Evolutionary conservation across 2,888 invertebrate genomes (phyloP).

Genomic region (Ichneumoninae sp.): DNA sequence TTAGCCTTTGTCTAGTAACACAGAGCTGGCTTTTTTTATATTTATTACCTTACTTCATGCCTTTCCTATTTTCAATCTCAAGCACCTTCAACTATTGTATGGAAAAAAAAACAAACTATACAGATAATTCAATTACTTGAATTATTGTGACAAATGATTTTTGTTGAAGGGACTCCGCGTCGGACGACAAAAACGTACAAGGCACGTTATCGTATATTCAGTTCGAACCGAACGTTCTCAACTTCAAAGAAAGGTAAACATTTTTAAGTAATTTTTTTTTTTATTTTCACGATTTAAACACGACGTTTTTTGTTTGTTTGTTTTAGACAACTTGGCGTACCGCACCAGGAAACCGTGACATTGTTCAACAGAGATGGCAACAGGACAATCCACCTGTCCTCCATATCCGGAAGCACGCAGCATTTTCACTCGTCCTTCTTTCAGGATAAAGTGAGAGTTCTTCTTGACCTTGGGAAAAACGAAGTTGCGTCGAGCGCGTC

Average conservation of each 20-base stretch:
- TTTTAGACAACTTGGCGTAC: conserved; percentile 93
- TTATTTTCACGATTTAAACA: not conserved
- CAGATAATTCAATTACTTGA: conserved; percentile 14
- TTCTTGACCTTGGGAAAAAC: conserved; percentile 2
- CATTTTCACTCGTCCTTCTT: conserved; percentile 99
- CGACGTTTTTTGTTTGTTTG: conserved; percentile 36
- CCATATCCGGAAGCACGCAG: conserved; percentile 96
- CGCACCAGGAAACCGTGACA: conserved; percentile 94
- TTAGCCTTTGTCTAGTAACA: conserved; percentile 60
- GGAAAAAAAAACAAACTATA: not conserved
- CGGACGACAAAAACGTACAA: conserved; percentile 78
- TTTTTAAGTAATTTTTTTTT: conserved; percentile 45
- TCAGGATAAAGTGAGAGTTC: conserved; percentile 92
- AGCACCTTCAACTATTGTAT: conserved; percentile 60
- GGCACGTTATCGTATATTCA: conserved; percentile 85
- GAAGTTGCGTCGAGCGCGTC: not conserved
- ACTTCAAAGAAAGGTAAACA: conserved; percentile 89
- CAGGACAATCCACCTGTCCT: conserved; percentile 95
- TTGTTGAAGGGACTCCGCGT: conserved; percentile 74
- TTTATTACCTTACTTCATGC: conserved; percentile 68
- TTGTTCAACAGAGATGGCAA: conserved; percentile 94
- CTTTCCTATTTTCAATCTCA: conserved; percentile 77
- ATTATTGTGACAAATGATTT: conserved; percentile 52
- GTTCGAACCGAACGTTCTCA: conserved; percentile 89
- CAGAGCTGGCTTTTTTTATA: conserved; percentile 36